Evolutionary conservation across 2,888 invertebrate species (phyloP).

Genomic region (Smittia sp.): DNA sequence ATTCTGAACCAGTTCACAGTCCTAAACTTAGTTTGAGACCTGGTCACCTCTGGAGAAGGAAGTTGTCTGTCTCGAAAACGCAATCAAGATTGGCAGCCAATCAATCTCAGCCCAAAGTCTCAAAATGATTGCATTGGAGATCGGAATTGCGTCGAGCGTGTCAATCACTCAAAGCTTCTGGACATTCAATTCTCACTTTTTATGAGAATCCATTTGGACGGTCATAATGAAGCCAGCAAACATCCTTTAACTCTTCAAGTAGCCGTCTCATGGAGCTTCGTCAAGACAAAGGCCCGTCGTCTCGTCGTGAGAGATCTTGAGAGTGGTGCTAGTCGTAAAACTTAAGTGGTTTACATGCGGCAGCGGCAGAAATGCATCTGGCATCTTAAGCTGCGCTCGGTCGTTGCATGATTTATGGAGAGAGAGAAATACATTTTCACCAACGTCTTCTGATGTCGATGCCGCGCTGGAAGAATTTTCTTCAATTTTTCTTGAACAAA

Average conservation of each 20-base stretch:
- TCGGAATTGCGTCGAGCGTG: no score
- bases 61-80: no score
- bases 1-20: no score
- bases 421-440: conserved; percentile 6
- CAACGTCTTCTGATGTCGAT: conserved; percentile 20
- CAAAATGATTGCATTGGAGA: no score
- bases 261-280: no score
- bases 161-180: neutral
- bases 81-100: no score
- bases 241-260: conserved; percentile 21
- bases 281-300: neutral
- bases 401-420: conserved; percentile 31
- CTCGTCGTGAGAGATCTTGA: conserved; percentile 19
- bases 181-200: neutral
- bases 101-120: no score
- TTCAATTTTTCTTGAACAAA: neutral
- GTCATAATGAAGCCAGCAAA: conserved; percentile 28
- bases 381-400: conserved; percentile 2
- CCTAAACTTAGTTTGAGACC: no score
- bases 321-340: conserved; percentile 31
- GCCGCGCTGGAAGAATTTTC: conserved; percentile 21
- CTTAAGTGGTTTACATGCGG: conserved; percentile 33
- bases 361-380: conserved; percentile 27
- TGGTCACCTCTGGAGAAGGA: no score
- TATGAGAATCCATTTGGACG: neutral